These are phyloP conservation scores for Galerucella calmariensis DNA, from an alignment of 2,888 invertebrate genomes.

Conservation along the genomic window DNA sequence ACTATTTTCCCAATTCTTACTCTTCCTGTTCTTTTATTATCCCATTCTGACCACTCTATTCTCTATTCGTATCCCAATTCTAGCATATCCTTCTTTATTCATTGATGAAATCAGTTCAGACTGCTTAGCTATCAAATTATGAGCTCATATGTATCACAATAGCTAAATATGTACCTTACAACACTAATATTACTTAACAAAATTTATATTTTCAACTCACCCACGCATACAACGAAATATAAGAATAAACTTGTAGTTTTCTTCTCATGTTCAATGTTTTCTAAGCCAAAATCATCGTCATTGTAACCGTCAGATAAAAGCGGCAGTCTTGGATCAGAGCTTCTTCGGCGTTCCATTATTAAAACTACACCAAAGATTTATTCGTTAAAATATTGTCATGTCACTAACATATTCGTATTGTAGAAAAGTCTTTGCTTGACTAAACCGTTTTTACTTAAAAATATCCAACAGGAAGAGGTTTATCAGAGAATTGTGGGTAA, in stretches of 20 bases:
- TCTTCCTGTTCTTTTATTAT: no score
- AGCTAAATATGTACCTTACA: no score
- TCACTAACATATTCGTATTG: background rate
- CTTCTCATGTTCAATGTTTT: background rate
- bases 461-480: slow-evolving; percentile 5
- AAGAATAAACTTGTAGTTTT: slow-evolving; percentile 17
- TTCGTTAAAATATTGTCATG: background rate
- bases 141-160: no score
- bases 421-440: background rate
- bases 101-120: no score
- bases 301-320: background rate
- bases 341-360: background rate
- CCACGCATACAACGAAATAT: slow-evolving; percentile 6
- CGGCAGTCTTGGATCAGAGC: background rate
- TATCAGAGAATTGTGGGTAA: background rate
- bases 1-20: no score
- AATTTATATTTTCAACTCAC: slow-evolving; percentile 1
- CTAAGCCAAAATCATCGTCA: background rate
- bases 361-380: background rate
- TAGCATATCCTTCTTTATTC: no score
- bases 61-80: no score
- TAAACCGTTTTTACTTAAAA: background rate
- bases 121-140: no score
- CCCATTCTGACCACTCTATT: no score
- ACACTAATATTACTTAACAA: no score